A percentile compares a stretch with the other conserved stretches of the same genome.
phyloP scores from a whole-genome alignment of 1,140 invertebrate genomes.

The Ips typographus region DNA sequence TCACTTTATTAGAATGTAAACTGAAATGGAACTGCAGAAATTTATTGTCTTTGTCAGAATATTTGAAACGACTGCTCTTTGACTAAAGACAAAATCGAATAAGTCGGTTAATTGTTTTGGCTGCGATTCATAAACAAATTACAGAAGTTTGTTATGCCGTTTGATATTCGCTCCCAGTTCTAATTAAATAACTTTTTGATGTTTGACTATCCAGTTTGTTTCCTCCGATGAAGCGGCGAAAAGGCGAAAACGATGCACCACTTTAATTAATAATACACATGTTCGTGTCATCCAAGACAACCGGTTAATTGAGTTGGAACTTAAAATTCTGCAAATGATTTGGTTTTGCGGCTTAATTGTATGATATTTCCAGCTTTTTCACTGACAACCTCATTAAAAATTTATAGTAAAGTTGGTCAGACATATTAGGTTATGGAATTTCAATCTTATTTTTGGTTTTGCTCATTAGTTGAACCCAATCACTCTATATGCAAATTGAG shows the following conservation, averaged over 20 bases:
- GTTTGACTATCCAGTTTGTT: constrained; percentile 27
- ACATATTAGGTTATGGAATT: too few relatives aligned
- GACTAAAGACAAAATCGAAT: constrained; percentile 25
- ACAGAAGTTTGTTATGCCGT: constrained; percentile 25
- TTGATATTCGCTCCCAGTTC: constrained; percentile 24
- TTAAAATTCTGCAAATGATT: background rate
- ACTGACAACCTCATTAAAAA: too few relatives aligned
- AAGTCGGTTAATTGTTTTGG: constrained; percentile 30
- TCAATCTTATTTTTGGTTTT: too few relatives aligned
- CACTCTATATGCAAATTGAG: too few relatives aligned
- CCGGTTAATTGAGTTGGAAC: constrained; percentile 4
- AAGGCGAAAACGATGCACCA: constrained; percentile 1
- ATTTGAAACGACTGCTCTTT: background rate
- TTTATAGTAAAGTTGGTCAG: too few relatives aligned
- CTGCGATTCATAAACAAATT: constrained; percentile 27
- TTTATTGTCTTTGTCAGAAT: too few relatives aligned
- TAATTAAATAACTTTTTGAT: constrained; percentile 33
- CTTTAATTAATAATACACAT: constrained; percentile 20
- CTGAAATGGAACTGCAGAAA: too few relatives aligned
- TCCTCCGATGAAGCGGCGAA: constrained; percentile 12
- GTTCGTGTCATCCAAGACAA: constrained; percentile 12
- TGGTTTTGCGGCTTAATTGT: too few relatives aligned
- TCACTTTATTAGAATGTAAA: too few relatives aligned
- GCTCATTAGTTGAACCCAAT: too few relatives aligned
- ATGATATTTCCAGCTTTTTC: too few relatives aligned